Conservation (phyloP, 1,140 invertebrate species). For the Drosophila auraria region DNA sequence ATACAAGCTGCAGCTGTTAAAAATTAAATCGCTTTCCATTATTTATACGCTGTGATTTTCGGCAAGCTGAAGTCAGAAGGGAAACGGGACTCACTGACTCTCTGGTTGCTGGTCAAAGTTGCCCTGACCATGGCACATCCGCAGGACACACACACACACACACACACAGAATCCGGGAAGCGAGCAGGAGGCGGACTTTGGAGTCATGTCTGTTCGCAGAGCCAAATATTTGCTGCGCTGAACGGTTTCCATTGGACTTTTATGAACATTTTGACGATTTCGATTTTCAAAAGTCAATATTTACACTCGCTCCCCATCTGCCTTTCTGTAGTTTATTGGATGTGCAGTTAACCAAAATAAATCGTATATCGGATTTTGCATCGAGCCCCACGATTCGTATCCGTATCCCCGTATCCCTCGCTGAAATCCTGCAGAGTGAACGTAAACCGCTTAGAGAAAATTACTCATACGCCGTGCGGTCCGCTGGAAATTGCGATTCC, state of each 20-base stretch:
- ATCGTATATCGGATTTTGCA: conserved; percentile 74
- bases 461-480: conserved; percentile 73
- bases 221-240: conserved; percentile 74
- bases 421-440: conserved; percentile 13
- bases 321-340: conserved; percentile 72
- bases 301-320: conserved; percentile 40
- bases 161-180: conserved; percentile 5
- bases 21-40: conserved; percentile 80
- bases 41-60: conserved; percentile 77
- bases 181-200: background rate
- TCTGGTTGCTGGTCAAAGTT: conserved; percentile 43
- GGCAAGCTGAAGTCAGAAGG: conserved; percentile 15
- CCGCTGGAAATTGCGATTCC: conserved; percentile 44
- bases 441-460: conserved; percentile 75
- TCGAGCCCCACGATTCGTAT: conserved; percentile 6
- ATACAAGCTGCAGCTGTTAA: conserved; percentile 62
- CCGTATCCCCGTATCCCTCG: conserved; percentile 3
- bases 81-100: background rate
- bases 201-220: conserved; percentile 62
- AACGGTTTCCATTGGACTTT: conserved; percentile 73
- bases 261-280: conserved; percentile 82
- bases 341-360: conserved; percentile 83
- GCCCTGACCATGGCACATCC: conserved; percentile 46
- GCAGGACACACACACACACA: conserved; percentile 20
- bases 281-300: conserved; percentile 80